A percentile compares a stretch with the other conserved stretches of the same genome.
Evolutionary conservation across 2,888 invertebrate species (phyloP).

Genomic region (Smittia aterrima): DNA sequence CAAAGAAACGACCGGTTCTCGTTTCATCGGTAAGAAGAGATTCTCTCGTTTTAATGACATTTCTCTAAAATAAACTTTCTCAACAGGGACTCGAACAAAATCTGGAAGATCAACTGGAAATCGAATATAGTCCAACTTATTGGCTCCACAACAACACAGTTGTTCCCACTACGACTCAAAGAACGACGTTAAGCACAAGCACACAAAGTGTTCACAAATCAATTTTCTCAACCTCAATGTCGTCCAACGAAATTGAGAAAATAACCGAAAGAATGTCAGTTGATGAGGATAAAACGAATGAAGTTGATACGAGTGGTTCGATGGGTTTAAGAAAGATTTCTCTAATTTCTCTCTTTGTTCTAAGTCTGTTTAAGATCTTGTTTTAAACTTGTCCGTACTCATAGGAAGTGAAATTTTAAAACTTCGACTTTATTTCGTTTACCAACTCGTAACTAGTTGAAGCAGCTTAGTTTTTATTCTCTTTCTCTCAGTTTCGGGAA

Average conservation of each 20-base stretch:
- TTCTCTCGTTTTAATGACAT: not conserved
- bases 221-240: conserved; percentile 29
- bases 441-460: not conserved
- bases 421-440: not conserved
- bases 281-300: not conserved
- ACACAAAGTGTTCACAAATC: conserved; percentile 48
- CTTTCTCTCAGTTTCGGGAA: not conserved
- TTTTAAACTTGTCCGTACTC: not conserved
- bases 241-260: not conserved
- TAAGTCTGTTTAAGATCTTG: not conserved
- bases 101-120: conserved; percentile 63
- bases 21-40: conserved; percentile 42
- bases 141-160: conserved; percentile 71
- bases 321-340: not conserved
- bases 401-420: not conserved
- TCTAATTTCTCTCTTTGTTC: not conserved
- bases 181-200: conserved; percentile 60
- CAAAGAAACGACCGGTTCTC: conserved; percentile 50
- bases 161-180: conserved; percentile 74
- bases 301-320: not conserved
- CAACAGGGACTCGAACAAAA: conserved; percentile 59
- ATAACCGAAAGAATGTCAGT: not conserved
- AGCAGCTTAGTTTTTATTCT: not conserved
- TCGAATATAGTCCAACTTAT: conserved; percentile 74
- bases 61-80: not conserved